These are phyloP conservation scores for Clinocottus analis DNA, from an alignment of 2,113 vertebrate species.

Conservation along the genomic window DNA sequence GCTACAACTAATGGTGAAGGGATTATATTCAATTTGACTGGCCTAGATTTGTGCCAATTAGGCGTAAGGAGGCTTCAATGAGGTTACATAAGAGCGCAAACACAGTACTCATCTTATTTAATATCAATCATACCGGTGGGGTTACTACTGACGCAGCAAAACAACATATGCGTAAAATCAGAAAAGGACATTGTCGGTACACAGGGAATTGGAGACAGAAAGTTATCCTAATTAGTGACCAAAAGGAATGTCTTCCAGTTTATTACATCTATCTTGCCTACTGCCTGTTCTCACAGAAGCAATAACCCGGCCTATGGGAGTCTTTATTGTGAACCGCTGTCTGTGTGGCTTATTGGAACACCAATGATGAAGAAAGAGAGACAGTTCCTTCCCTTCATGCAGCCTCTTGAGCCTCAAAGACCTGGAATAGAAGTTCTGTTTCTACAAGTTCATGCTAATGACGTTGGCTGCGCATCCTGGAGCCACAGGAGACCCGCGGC, in stretches of 20 bases:
- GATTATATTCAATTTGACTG: conserved; percentile 71
- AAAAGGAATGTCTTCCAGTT: conserved; percentile 72
- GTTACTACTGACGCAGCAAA: conserved; percentile 56
- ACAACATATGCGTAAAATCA: conserved; percentile 62
- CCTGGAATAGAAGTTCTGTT: conserved; percentile 61
- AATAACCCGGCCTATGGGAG: conserved; percentile 72
- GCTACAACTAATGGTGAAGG: conserved; percentile 53
- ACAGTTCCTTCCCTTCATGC: conserved; percentile 20
- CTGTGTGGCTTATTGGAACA: conserved; percentile 68
- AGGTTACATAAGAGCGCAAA: conserved; percentile 63
- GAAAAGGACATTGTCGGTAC: conserved; percentile 36
- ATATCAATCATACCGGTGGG: conserved; percentile 23
- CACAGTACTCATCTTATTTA: conserved; percentile 43
- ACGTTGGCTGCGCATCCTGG: conserved; percentile 31
- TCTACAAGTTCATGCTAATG: conserved; percentile 76
- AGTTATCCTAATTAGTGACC: conserved; percentile 63
- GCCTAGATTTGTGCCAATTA: conserved; percentile 71
- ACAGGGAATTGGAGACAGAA: conserved; percentile 28
- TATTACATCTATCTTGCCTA: conserved; percentile 69
- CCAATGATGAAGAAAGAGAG: conserved; percentile 52
- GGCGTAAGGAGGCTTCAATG: conserved; percentile 57
- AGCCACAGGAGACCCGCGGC: conserved; percentile 14
- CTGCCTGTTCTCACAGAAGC: conserved; percentile 64
- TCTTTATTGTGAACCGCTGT: conserved; percentile 63
- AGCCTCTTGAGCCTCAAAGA: conserved; percentile 50